Evolutionary conservation across 1,140 invertebrate species (phyloP), one percentile per base, ranked within the genome.

Genomic region (Chlorops oryzae): DNA sequence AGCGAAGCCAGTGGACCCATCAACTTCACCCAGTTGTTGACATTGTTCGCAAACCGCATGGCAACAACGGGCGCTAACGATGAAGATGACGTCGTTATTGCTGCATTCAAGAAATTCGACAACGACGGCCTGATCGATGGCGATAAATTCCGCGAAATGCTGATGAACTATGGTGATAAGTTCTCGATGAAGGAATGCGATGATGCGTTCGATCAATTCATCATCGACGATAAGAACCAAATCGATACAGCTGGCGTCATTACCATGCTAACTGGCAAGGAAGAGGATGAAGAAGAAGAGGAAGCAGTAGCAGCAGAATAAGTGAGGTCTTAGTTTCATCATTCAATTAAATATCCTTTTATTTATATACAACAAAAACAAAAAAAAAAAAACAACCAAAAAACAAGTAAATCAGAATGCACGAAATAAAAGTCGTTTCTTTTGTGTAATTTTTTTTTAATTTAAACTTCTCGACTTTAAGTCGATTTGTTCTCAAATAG

Each of bases 81-180:
- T 75, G 92, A 96, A 51, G 95, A 98, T 70, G 89, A 94, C 45
- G 88, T 92, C 60, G 88, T 98, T 64, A 86, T 92, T 74, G 86
- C 86, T 72, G 93, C 94, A 63, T 98, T 98, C 83, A 88, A 85
- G 75, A 88, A 92, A 77, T 98, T 96, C 79, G 94, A 98, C 74
- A 84, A 87, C 25, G 82, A 85, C 54, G 90, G 90, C 74, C 85
- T 85, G 78, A 92, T 92, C 74, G 84, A 92, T 76, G 83, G 86
- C 57, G 88, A 92, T 72, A 86, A 92, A 74, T 81, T 98, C 75
- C 90, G 92, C 76, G 89, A 94, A 74, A 86, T 91, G 56, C 81
- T 98, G 64, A 86, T 89, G 82, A 94, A 91, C 74, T 97, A 88
- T 83, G 94, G 95, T 61, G 94, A 98, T 72, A 97, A 96, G 79